Percentiles rank a stretch among this genome's conserved stretches.
These are phyloP conservation scores for Smutsia temminckii DNA, from an alignment of 2,797 vertebrate genomes.

Conservation along the genomic window DNA sequence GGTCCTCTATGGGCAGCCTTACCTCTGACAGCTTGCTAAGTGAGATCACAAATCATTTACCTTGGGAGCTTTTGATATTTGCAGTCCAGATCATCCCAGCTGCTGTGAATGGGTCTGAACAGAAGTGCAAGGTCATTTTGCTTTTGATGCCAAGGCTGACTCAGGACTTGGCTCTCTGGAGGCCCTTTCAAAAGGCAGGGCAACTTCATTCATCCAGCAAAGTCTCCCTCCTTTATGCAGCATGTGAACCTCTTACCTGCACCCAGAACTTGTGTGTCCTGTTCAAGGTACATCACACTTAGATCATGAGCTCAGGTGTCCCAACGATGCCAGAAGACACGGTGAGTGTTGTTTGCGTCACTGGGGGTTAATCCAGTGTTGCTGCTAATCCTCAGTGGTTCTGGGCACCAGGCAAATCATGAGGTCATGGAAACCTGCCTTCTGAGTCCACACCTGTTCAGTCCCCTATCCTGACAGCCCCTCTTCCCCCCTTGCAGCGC, in stretches of 20 bases:
- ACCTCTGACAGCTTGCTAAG: not conserved
- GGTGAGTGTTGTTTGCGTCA: not conserved
- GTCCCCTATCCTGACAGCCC: no score
- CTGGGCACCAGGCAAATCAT: not conserved
- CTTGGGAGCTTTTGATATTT: not conserved
- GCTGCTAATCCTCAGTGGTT: accelerated
- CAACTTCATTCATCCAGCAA: not conserved
- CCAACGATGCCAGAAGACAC: accelerated
- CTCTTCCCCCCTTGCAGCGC: no score
- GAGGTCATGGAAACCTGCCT: not conserved
- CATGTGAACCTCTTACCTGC: not conserved
- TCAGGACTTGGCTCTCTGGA: not conserved
- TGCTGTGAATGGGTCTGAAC: not conserved
- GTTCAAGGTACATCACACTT: not conserved
- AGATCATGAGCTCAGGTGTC: not conserved
- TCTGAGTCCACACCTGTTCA: not conserved
- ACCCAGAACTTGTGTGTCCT: not conserved
- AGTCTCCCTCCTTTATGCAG: not conserved
- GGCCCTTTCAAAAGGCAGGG: not conserved
- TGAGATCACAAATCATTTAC: not conserved
- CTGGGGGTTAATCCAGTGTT: accelerated
- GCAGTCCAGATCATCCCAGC: not conserved
- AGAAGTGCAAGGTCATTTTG: accelerated
- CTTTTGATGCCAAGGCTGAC: not conserved
- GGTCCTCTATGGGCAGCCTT: not conserved